These are phyloP conservation scores for Calameuta pallipes DNA, from an alignment of 2,888 invertebrate genomes.

Conservation along the genomic window DNA sequence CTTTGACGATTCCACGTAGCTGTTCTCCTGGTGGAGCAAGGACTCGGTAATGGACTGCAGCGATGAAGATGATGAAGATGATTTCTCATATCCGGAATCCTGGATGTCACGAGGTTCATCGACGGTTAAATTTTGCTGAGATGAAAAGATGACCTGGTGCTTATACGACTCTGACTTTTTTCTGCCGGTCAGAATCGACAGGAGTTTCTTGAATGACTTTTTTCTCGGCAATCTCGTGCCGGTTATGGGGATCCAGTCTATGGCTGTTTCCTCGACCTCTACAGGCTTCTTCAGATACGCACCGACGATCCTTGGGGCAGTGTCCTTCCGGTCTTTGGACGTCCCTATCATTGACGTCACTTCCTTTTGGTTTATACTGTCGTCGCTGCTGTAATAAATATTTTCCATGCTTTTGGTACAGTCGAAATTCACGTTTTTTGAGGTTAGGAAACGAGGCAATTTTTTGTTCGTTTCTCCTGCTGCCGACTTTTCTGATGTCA, in stretches of 20 bases:
- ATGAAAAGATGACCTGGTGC: slow-evolving; percentile 24
- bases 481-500: background rate
- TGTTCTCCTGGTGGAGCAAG: slow-evolving; percentile 20
- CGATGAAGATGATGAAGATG: slow-evolving; percentile 40
- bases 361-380: slow-evolving; percentile 10
- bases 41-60: slow-evolving; percentile 34
- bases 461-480: background rate
- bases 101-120: slow-evolving; percentile 33
- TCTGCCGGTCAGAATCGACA: slow-evolving; percentile 38
- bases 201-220: slow-evolving; percentile 45
- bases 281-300: slow-evolving; percentile 50
- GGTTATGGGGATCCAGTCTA: slow-evolving; percentile 51
- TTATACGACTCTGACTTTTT: slow-evolving; percentile 15
- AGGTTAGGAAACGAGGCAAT: slow-evolving; percentile 11
- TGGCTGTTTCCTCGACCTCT: slow-evolving; percentile 43
- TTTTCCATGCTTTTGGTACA: slow-evolving; percentile 18
- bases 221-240: slow-evolving; percentile 46
- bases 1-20: slow-evolving; percentile 11
- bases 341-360: background rate
- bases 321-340: slow-evolving; percentile 8
- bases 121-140: slow-evolving; percentile 31
- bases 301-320: slow-evolving; percentile 43
- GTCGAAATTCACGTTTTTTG: slow-evolving; percentile 15
- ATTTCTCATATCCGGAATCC: slow-evolving; percentile 51
- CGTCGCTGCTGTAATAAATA: slow-evolving; percentile 12